Evolutionary conservation across 2,113 vertebrate genomes (phyloP).

Genomic region (Cairina moschata): DNA sequence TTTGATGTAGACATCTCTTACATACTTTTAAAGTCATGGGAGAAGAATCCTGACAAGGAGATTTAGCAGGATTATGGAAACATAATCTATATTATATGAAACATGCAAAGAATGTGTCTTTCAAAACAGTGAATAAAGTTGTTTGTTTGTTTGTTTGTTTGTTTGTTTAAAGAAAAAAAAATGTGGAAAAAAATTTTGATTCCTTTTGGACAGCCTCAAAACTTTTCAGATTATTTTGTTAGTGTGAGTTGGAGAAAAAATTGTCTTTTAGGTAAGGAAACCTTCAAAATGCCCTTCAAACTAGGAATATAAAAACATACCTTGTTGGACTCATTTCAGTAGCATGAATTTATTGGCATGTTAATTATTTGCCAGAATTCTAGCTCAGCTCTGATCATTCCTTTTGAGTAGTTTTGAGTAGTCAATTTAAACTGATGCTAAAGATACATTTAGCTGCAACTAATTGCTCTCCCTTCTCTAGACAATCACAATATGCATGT

Average conservation of each 20-base stretch:
- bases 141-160: too few relatives aligned
- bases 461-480: not conserved
- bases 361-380: not conserved
- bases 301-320: not conserved
- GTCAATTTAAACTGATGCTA: not conserved
- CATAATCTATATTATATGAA: not conserved
- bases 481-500: rapidly evolving
- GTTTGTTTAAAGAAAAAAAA: too few relatives aligned
- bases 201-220: not conserved
- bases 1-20: not conserved
- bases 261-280: not conserved
- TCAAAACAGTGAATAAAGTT: not conserved
- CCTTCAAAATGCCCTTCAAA: not conserved
- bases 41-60: not conserved
- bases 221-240: not conserved
- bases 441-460: not conserved
- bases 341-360: not conserved
- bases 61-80: not conserved
- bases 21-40: not conserved
- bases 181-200: not conserved
- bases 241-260: not conserved
- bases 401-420: not conserved
- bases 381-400: not conserved
- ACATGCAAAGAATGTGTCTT: not conserved
- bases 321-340: not conserved